Conservation (phyloP, 1,140 invertebrate genomes). For the Lepidostoma basale region DNA sequence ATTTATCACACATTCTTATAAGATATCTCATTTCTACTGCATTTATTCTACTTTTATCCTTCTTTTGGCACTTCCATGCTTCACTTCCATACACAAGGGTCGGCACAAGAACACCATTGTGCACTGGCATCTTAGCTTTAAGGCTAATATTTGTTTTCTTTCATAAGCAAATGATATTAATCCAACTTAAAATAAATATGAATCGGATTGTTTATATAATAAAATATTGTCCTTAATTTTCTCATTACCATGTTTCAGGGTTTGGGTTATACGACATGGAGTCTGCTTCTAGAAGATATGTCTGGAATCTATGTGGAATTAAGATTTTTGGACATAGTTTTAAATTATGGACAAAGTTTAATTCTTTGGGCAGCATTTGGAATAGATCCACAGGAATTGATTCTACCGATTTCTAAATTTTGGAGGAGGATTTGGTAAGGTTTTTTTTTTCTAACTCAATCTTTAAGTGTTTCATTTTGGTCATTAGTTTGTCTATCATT, state of each 20-base stretch:
- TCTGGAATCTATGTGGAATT: constrained; percentile 90
- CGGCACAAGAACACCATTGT: no score
- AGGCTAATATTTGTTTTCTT: background rate
- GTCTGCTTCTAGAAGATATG: constrained; percentile 81
- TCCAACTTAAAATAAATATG: no score
- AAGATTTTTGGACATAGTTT: constrained; percentile 85
- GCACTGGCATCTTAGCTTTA: no score
- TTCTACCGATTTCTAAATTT: constrained; percentile 69
- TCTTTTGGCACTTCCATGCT: no score
- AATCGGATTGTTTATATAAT: background rate
- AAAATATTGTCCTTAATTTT: constrained; percentile 24
- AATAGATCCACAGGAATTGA: constrained; percentile 75
- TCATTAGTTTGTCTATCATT: no score
- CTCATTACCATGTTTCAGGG: constrained; percentile 64
- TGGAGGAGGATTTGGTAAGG: constrained; percentile 65
- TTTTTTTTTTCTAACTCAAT: no score
- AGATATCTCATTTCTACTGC: no score
- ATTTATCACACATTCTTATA: no score
- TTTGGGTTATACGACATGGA: constrained; percentile 84
- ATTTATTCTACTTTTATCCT: no score
- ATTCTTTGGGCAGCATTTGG: constrained; percentile 87
- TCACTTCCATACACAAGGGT: no score
- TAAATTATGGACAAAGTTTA: constrained; percentile 88
- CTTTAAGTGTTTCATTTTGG: no score
- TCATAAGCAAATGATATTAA: background rate